These are phyloP conservation scores for Philantomba maxwellii DNA, from an alignment of 2,113 vertebrate genomes.

Conservation along the genomic window DNA sequence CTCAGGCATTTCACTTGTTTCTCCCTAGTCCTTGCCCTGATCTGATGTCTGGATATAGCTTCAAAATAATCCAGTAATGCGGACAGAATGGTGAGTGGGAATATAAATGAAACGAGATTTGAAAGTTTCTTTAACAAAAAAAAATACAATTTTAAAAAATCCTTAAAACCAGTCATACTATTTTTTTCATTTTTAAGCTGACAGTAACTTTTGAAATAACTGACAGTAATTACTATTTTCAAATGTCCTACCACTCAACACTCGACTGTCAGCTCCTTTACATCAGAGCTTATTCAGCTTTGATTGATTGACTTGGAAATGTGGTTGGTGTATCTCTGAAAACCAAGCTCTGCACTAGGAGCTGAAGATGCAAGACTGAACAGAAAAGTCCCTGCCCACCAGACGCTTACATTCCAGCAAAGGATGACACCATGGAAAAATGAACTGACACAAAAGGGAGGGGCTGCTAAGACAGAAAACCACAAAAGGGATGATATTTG, in stretches of 20 bases:
- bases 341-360: neutral
- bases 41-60: neutral
- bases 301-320: neutral
- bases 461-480: neutral
- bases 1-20: neutral
- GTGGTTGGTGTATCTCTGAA: neutral
- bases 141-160: neutral
- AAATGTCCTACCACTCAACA: neutral
- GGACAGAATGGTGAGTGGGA: neutral
- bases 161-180: neutral
- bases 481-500: neutral
- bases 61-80: neutral
- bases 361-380: neutral
- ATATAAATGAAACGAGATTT: neutral
- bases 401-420: neutral
- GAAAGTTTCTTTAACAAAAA: neutral
- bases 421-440: neutral
- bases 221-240: conserved; percentile 1
- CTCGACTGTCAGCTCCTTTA: neutral
- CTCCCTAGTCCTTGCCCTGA: neutral
- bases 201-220: neutral
- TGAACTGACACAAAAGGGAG: neutral
- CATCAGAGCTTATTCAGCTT: neutral
- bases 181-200: neutral
- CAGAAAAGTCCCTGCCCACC: neutral